A percentile compares a stretch with the other conserved stretches of the same genome.
phyloP scores from a whole-genome alignment of 2,797 vertebrate genomes.

The Alauda arvensis region DNA sequence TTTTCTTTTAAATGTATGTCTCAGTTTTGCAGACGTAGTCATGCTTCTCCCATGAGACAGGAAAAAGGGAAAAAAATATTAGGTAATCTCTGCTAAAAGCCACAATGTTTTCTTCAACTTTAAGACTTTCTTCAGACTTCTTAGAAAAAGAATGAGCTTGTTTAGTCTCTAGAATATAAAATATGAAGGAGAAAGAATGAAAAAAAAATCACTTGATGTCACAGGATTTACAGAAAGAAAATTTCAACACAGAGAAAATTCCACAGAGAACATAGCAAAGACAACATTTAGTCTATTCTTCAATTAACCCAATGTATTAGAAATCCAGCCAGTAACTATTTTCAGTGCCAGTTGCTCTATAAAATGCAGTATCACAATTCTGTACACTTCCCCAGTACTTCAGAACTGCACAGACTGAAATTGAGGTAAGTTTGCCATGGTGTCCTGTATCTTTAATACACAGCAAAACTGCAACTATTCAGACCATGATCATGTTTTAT shows the following conservation, averaged over 20 bases:
- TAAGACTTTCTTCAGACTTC: neutral
- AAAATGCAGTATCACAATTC: neutral
- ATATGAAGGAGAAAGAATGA: neutral
- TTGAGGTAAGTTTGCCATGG: neutral
- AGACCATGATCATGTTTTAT: neutral
- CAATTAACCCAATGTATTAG: neutral
- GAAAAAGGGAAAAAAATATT: neutral
- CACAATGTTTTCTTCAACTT: neutral
- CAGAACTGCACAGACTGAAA: neutral
- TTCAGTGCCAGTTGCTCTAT: neutral
- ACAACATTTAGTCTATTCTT: neutral
- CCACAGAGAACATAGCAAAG: neutral
- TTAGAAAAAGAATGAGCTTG: neutral
- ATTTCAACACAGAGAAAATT: neutral
- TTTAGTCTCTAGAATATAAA: neutral
- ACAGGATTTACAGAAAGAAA: neutral
- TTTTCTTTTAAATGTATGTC: neutral
- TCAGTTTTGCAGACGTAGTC: neutral
- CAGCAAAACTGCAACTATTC: neutral
- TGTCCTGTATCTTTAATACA: neutral
- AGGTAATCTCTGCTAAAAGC: neutral
- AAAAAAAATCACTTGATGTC: neutral
- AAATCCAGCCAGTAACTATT: neutral
- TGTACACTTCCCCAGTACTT: neutral
- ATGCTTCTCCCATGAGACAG: neutral